Conservation (phyloP, 2,113 vertebrate genomes). For the Clarias magur region DNA sequence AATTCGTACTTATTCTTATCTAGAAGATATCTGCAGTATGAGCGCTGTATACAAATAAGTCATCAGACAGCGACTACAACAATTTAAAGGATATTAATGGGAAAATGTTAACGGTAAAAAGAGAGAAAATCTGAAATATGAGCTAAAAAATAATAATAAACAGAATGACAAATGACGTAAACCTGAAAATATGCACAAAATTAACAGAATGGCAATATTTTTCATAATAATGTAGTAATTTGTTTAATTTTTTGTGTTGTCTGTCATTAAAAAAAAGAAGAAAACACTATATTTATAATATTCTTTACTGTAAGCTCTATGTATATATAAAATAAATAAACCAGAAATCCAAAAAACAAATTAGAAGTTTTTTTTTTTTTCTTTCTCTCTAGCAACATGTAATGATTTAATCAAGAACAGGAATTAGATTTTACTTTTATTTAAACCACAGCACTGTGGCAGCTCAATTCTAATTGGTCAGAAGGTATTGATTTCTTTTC, state of each 20-base stretch:
- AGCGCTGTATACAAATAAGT: neutral
- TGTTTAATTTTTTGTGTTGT: too few species aligned
- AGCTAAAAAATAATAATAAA: neutral
- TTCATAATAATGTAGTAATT: neutral
- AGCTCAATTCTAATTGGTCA: neutral
- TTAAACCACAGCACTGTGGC: neutral
- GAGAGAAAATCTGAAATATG: neutral
- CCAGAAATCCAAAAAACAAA: too few species aligned
- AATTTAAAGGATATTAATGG: neutral
- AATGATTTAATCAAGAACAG: neutral
- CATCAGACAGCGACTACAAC: neutral
- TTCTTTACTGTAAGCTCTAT: too few species aligned
- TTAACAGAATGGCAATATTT: neutral
- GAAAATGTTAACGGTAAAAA: neutral
- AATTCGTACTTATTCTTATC: neutral
- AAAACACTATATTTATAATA: too few species aligned
- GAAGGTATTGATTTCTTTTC: neutral
- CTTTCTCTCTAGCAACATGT: neutral
- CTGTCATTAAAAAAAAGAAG: too few species aligned
- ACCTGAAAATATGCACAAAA: neutral
- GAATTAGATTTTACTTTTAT: neutral
- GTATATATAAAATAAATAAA: too few species aligned
- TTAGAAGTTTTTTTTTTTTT: too few species aligned
- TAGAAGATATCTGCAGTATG: too few species aligned
- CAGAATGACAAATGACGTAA: neutral